Base-by-base conservation (phyloP, 1,140 invertebrate genomes). In the Tyrophagus putrescentiae region DNA sequence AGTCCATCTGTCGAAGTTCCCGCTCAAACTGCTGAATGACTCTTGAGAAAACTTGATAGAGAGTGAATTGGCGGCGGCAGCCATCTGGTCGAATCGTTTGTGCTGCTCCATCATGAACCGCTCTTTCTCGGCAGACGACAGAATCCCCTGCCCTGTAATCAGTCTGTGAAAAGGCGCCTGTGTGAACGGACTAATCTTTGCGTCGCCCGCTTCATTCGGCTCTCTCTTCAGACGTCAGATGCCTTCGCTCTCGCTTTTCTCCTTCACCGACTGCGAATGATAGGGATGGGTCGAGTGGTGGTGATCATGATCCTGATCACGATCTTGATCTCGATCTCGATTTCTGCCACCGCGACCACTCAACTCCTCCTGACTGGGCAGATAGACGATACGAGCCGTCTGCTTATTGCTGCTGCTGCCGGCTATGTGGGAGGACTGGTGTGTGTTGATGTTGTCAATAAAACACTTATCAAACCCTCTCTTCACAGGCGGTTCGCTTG, bases 381-480 rank as follows among this genome's bases (percentile, higher is more conserved):
- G 25, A 25, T 54, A 54, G 3, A 54, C 52, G 25, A 31, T 54
- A n/a, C 52, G 52, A 13, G 25, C 27, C 16, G 52, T 27, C 27
- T 54, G 52, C 39, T 54, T 48, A 34, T 54, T 53, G 50, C 25
- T n/a, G n/a, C n/a, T 28, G 52, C 25, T 28, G 52, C 25, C 2
- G 52, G 1, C 9, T 21, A 1, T 9, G 3, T 59, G n/a, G 27
- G 9, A 5, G 16, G 39, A 27, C 11, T 7, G 6, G 18, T 21
- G 44, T 23, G 5, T 42, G 41, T 50, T 21, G 13, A 57, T 18
- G 16, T 64, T 66, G 36, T 67, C 66, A 6, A 65, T 53, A 16
- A 68, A 28, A n/a, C 62, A 65, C 58, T 68, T 68, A 48, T 68
- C 65, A 29, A 68, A 58, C 65, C 65, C 62, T 68, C 67, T 25